A percentile compares a stretch with the other conserved stretches of the same genome.
These are phyloP conservation scores for Drosophila ogumai DNA, from an alignment of 1,140 invertebrate species.

Conservation along the genomic window DNA sequence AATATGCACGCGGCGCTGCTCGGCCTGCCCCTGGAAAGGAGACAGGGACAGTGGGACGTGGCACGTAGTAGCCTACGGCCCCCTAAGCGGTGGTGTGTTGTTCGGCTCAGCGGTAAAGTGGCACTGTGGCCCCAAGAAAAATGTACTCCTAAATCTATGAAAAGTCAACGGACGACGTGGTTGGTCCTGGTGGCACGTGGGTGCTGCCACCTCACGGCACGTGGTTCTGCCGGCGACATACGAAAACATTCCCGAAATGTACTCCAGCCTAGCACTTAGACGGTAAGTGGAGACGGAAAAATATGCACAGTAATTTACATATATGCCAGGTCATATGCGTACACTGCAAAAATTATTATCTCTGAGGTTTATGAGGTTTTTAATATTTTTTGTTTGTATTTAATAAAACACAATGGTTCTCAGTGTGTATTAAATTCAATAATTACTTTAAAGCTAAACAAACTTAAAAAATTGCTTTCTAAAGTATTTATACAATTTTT, in stretches of 20 bases:
- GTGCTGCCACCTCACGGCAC: slow-evolving; percentile 50
- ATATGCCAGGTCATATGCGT: neutral
- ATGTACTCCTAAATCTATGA: slow-evolving; percentile 80
- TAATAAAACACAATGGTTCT: neutral
- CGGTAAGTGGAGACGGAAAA: slow-evolving; percentile 13
- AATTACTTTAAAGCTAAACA: neutral
- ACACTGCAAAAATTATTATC: slow-evolving; percentile 3
- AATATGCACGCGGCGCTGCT: slow-evolving; percentile 36
- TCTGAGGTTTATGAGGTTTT: too few relatives aligned
- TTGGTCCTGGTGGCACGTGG: slow-evolving; percentile 51
- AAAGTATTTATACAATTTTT: neutral
- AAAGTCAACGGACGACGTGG: slow-evolving; percentile 74
- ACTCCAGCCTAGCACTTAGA: slow-evolving; percentile 39
- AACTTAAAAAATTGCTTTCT: neutral
- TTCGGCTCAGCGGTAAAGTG: slow-evolving; percentile 33
- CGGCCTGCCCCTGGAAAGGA: slow-evolving; percentile 20
- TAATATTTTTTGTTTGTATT: neutral
- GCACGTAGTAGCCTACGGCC: slow-evolving; percentile 47
- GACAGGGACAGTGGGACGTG: slow-evolving; percentile 43
- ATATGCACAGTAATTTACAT: slow-evolving; percentile 41
- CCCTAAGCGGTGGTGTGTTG: slow-evolving; percentile 15
- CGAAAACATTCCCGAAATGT: slow-evolving; percentile 32
- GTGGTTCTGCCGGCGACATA: slow-evolving; percentile 49
- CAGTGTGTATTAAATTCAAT: neutral
- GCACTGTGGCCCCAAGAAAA: slow-evolving; percentile 55